These are phyloP conservation scores for Trochalopteron elliotii DNA, from an alignment of 2,113 vertebrate genomes.

Conservation along the genomic window DNA sequence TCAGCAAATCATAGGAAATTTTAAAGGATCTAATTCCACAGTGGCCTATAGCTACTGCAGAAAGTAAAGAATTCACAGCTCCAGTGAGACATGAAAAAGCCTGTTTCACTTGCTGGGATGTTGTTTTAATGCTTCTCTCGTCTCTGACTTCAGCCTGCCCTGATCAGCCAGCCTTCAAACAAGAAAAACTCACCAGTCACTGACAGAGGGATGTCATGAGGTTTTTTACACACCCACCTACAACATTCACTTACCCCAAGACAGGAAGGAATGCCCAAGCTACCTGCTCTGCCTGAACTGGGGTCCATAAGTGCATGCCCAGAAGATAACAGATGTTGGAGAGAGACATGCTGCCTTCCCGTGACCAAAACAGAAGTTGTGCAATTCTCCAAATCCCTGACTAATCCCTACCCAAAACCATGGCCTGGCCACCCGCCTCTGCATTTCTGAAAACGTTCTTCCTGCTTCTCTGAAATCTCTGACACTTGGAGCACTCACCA, in stretches of 20 bases:
- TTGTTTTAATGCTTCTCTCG: not conserved
- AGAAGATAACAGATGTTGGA: rapidly evolving
- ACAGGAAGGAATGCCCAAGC: not conserved
- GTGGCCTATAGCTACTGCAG: not conserved
- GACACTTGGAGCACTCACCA: not conserved
- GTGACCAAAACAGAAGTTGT: rapidly evolving
- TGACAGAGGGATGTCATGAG: not conserved
- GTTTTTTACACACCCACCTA: not conserved
- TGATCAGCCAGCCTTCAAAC: not conserved
- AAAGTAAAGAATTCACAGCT: not conserved
- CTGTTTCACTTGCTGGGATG: not conserved
- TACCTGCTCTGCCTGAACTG: rapidly evolving
- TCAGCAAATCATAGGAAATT: not conserved
- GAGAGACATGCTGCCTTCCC: not conserved
- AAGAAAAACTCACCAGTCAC: not conserved
- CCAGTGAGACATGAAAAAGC: not conserved
- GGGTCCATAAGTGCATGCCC: rapidly evolving
- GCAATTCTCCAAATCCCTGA: not conserved
- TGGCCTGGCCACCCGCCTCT: not conserved
- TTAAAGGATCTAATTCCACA: not conserved
- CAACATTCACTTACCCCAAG: not conserved
- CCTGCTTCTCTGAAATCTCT: not conserved
- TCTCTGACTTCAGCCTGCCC: not conserved
- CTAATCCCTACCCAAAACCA: not conserved
- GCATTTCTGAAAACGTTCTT: not conserved